Base-by-base conservation (phyloP, 2,113 vertebrate genomes). In the Nannobrachium achirus region DNA sequence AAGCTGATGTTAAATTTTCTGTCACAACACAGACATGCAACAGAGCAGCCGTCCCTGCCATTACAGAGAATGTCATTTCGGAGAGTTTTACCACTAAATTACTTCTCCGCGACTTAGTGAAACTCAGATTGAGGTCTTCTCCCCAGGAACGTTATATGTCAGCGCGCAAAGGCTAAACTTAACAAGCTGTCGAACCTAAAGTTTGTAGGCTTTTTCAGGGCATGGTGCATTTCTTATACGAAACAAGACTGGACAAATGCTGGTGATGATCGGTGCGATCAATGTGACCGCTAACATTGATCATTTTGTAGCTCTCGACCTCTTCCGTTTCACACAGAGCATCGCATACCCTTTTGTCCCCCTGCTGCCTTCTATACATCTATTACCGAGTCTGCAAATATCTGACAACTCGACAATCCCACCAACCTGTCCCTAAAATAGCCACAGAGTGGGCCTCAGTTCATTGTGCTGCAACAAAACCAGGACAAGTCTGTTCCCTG, bases 371-470 rank as follows among this genome's bases (percentile, higher is more conserved):
- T 78, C 69, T 75, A 56, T 38, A 62, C 79, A 82, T 86, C 82
- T 74, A 79, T 86, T 85, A 78, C 70, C 75, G 79, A 61, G 80
- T 75, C 78, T 79, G 64, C 75, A 85, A 78, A 83, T 75, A 86
- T 84, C 81, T 83, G 83, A 78, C 72, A 75, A 81, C 72, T 86
- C 60, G 38, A 78, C 78, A 79, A 71, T 79, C 61, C 73, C 72
- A 82, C 78, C 69, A 80, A 64, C 58, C 71, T 57, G 52, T 70
- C 51, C 78, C 63, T 33, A 71, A 86, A 84, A 84, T 79, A 87
- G 70, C 79, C 61, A 5, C 0, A 3, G 51, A 80, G 72, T 58
- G 33, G 71, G 59, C 65, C 69, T 73, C 18, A 6, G 52, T 56
- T 71, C 8, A 6, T 58, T 56, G 75, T 77, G 55, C 56, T 51